Evolutionary conservation across 2,888 invertebrate species (phyloP).

Genomic region (Neocrepidodera transversa): DNA sequence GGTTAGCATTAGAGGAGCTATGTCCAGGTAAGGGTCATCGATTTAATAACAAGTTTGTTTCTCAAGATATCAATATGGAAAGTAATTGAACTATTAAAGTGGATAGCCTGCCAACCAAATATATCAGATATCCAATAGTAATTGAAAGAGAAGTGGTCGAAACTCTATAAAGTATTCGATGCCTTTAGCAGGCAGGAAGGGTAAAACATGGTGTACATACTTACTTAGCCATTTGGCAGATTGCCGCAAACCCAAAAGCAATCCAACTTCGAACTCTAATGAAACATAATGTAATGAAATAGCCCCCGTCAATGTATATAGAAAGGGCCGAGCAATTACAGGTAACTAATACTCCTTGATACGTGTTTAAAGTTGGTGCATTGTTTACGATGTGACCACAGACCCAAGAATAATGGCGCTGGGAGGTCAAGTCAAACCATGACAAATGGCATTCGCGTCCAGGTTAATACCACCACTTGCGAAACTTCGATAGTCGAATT

Average conservation of each 20-base stretch:
- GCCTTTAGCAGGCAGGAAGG: constrained; percentile 18
- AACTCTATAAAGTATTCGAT: constrained; percentile 35
- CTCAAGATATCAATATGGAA: constrained; percentile 13
- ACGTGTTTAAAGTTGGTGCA: constrained; percentile 60
- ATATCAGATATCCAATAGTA: constrained; percentile 33
- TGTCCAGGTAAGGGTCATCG: too few species aligned
- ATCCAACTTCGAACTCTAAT: constrained; percentile 55
- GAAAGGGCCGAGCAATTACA: constrained; percentile 53
- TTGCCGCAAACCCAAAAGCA: constrained; percentile 47
- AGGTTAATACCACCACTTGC: constrained; percentile 59
- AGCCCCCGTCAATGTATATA: constrained; percentile 55
- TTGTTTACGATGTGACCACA: constrained; percentile 60
- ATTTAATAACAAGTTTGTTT: constrained; percentile 18
- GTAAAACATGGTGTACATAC: constrained; percentile 32
- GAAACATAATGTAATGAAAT: constrained; percentile 58
- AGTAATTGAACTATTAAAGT: constrained; percentile 9
- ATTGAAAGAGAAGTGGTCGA: constrained; percentile 26
- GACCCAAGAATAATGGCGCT: constrained; percentile 58
- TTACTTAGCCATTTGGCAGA: constrained; percentile 41
- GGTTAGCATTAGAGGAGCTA: too few species aligned
- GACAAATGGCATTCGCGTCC: constrained; percentile 60
- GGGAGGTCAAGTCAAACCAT: constrained; percentile 59
- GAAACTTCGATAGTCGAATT: constrained; percentile 58
- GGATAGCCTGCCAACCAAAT: constrained; percentile 13
- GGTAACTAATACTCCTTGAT: constrained; percentile 60